Conservation (phyloP, 1,140 invertebrate species). For the Lordiphosa collinella region DNA sequence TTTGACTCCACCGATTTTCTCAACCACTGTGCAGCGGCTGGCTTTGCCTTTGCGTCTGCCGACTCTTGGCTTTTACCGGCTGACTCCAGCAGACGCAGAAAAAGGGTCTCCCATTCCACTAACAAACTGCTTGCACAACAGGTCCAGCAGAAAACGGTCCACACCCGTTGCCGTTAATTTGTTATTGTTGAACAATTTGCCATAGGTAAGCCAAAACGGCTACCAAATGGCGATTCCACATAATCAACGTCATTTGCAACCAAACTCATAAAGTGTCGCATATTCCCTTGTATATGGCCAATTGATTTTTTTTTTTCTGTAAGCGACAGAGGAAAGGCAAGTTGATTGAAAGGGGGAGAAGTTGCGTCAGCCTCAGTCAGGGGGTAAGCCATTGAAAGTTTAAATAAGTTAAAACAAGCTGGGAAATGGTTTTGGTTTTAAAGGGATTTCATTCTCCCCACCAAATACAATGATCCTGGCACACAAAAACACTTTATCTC, state of each 20-base stretch:
- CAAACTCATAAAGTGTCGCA: slow-evolving; percentile 46
- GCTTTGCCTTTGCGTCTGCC: slow-evolving; percentile 34
- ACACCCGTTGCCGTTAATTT: slow-evolving; percentile 55
- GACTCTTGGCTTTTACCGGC: slow-evolving; percentile 27
- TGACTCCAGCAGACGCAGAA: slow-evolving; percentile 16
- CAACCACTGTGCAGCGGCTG: slow-evolving; percentile 10
- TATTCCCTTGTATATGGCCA: slow-evolving; percentile 34
- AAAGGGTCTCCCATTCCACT: slow-evolving; percentile 48
- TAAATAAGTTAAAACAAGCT: too few species aligned
- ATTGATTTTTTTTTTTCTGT: slow-evolving; percentile 50
- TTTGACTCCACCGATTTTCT: too few species aligned
- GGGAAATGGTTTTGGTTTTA: too few species aligned
- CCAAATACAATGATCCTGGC: too few species aligned
- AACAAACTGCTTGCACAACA: slow-evolving; percentile 41
- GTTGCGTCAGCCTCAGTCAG: too few species aligned
- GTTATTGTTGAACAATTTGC: slow-evolving; percentile 69
- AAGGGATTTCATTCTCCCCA: too few species aligned
- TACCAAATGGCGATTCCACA: slow-evolving; percentile 30
- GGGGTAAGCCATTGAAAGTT: too few species aligned
- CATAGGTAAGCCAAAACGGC: slow-evolving; percentile 28
- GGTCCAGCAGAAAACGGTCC: slow-evolving; percentile 20
- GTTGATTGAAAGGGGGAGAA: neutral
- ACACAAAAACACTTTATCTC: too few species aligned
- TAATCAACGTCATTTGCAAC: slow-evolving; percentile 49
- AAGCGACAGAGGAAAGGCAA: neutral